Percentiles rank a stretch among this genome's conserved stretches.
Conservation (phyloP, 1,140 invertebrate species). For the Drosophila fuyamai region DNA sequence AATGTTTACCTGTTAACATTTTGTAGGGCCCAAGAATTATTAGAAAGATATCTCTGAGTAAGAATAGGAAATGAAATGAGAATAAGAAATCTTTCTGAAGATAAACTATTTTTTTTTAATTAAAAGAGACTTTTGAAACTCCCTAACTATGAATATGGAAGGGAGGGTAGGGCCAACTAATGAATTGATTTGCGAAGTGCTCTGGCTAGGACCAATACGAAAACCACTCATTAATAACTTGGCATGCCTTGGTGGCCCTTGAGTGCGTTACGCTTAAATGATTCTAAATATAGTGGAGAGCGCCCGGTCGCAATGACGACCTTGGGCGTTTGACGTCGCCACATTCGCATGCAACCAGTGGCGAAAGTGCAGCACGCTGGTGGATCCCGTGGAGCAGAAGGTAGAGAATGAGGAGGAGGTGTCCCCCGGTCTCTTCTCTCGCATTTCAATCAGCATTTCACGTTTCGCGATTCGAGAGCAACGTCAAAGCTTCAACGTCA, state of each 20-base stretch:
- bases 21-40: no score
- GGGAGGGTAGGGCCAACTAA: not conserved
- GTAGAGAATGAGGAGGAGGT: conserved; percentile 5
- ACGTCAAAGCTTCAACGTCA: conserved; percentile 61
- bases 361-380: conserved; percentile 63
- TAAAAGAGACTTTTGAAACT: not conserved
- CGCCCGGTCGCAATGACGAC: conserved; percentile 42
- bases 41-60: no score
- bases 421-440: conserved; percentile 11
- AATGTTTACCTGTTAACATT: no score
- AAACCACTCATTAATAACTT: conserved; percentile 35
- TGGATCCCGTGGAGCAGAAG: conserved; percentile 3
- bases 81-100: no score
- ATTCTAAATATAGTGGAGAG: conserved; percentile 70
- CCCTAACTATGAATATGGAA: not conserved
- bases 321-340: conserved; percentile 49
- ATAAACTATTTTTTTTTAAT: no score
- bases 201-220: not conserved
- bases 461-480: conserved; percentile 49
- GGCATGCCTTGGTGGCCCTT: conserved; percentile 34
- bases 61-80: no score
- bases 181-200: conserved; percentile 20
- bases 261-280: conserved; percentile 68
- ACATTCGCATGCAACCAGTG: conserved; percentile 64
- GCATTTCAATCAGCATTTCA: conserved; percentile 33